A percentile compares a stretch with the other conserved stretches of the same genome.
Evolutionary conservation across 2,888 invertebrate genomes (phyloP).

Genomic region (Cryptops parisi): DNA sequence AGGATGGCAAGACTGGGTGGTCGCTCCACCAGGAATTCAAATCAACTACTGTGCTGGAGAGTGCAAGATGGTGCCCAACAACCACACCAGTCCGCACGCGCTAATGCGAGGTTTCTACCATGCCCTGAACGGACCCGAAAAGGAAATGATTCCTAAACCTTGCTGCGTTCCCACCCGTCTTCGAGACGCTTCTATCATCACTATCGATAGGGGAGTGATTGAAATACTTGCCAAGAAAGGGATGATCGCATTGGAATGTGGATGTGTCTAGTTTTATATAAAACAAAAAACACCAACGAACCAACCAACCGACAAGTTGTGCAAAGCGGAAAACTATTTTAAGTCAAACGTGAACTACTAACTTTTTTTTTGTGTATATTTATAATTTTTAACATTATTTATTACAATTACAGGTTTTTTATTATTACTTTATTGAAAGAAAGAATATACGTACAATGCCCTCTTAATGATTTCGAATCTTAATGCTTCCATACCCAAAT

Average conservation of each 20-base stretch:
- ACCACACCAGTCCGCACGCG: neutral
- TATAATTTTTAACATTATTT: too few species aligned
- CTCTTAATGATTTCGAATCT: too few species aligned
- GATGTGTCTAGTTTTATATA: neutral
- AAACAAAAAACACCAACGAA: too few species aligned
- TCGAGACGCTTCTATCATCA: neutral
- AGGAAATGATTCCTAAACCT: neutral
- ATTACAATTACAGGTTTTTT: too few species aligned
- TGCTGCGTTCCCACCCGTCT: neutral
- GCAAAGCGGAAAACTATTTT: too few species aligned
- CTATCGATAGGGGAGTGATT: neutral
- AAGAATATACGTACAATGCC: too few species aligned
- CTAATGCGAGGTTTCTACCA: neutral
- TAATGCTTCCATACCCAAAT: too few species aligned
- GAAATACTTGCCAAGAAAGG: neutral
- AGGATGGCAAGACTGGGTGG: neutral
- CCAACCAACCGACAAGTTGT: too few species aligned
- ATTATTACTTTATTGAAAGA: too few species aligned
- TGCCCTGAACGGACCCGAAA: neutral
- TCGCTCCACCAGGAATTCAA: neutral
- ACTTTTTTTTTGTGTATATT: too few species aligned
- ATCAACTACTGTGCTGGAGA: neutral
- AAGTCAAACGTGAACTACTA: too few species aligned
- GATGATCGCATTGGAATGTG: neutral
- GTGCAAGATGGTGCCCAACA: neutral